Evolutionary conservation across 1,140 invertebrate species (phyloP).

Genomic region (Mactra quadrangularis): DNA sequence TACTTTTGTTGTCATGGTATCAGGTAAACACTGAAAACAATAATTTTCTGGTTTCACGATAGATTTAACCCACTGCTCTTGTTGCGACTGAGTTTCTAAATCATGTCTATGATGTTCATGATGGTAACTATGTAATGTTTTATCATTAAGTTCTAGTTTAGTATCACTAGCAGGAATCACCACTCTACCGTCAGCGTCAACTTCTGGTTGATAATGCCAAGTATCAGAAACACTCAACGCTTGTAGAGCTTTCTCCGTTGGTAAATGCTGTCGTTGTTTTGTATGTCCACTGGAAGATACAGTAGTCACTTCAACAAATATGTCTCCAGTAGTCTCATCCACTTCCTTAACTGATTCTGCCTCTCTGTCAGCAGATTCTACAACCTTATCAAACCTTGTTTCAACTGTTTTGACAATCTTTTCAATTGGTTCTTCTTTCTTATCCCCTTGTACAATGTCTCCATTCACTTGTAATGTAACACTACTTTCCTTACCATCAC

Average conservation of each 20-base stretch:
- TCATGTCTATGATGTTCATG: slow-evolving; percentile 29
- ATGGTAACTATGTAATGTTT: slow-evolving; percentile 1
- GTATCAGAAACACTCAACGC: slow-evolving; percentile 62
- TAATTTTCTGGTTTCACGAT: slow-evolving; percentile 70
- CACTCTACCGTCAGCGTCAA: not conserved
- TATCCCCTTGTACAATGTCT: too few species aligned
- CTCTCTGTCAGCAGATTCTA: too few species aligned
- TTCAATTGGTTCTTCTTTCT: too few species aligned
- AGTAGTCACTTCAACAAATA: slow-evolving; percentile 68
- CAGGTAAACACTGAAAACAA: slow-evolving; percentile 68
- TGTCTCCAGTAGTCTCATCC: slow-evolving; percentile 61
- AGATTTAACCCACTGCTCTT: slow-evolving; percentile 56
- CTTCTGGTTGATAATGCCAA: slow-evolving; percentile 65
- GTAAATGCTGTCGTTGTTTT: slow-evolving; percentile 43
- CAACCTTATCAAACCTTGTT: too few species aligned
- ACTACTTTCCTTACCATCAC: too few species aligned
- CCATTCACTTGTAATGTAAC: too few species aligned
- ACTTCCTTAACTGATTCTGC: not conserved
- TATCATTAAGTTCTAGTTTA: not conserved
- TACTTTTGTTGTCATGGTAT: slow-evolving; percentile 71
- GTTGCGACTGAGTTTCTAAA: not conserved
- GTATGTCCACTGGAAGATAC: slow-evolving; percentile 63
- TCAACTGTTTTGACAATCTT: too few species aligned
- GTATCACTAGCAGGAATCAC: not conserved
- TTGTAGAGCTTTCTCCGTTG: slow-evolving; percentile 47